Base-by-base conservation (phyloP, 2,113 vertebrate genomes). In the Dascyllus trimaculatus region DNA sequence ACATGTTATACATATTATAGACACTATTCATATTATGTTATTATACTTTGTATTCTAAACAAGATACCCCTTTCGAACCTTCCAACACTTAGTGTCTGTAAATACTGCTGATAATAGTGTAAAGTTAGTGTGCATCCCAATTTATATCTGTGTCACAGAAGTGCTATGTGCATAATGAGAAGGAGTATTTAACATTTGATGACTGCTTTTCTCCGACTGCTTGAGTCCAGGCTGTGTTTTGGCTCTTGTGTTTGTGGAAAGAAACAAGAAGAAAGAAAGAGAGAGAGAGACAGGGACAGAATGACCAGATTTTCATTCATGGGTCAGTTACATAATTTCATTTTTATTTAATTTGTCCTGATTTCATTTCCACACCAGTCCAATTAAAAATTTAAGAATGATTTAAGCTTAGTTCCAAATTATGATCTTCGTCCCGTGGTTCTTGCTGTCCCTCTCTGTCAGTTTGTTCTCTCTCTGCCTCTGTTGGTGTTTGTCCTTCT, bases 351-450 rank as follows among this genome's bases (percentile, higher is more conserved):
- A 78, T 81, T 69, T 40, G 67, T 49, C 76, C 84, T 82, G 24
- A 71, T 81, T 78, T 75, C 22, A 10, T 71, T 78, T 65, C 71
- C 40, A 35, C 19, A 40, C 24, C 60, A 75, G 62, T 66, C 71
- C 69, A 58, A 90, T 93, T 79, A 88, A 88, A 85, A 71, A 74
- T 75, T 4, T 40, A 59, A 56, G 14, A 83, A 75, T 85, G 81
- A 71, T 82, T 72, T 65, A 63, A 22, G 35, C 62, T 67, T 38
- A 21, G 35, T 43, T 76, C 29, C 51, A 86, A 71, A 48, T 65
- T 5, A 52, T 68, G 69, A 77, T 52, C 71, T 56, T 29, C 22
- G 11, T 77, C 58, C 11, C 24, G 4, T 17, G 52, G 19, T 40
- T 53, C 0, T 17, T 21, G 2, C 38, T 45, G n/a, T 29, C 62